Evolutionary conservation across 2,888 invertebrate genomes (phyloP), one percentile per base, ranked within the genome.

Genomic region (Cremastobaeus sp.): DNA sequence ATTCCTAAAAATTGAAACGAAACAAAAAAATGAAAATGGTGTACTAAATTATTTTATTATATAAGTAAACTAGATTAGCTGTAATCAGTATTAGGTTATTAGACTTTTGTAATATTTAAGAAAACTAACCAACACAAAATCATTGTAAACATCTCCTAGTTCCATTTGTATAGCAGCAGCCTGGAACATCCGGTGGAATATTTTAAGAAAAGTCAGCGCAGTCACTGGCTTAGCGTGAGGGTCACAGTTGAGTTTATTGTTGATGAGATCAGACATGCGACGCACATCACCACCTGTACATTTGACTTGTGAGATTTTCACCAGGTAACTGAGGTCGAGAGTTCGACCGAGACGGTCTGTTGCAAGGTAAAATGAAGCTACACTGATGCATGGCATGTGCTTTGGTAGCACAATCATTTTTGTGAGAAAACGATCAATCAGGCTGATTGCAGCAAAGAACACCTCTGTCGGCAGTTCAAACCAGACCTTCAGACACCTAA

Each of bases 371-470:
- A 96, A 93, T 80, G 95, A 94, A 72, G 95, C 93, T 28, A 96
- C 92, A 11, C 95, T 94, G 86, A 96, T 93, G 89, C 96, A 96
- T 3, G 94, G 94, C 89, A 96, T 92, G 89, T 96, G 95, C 86
- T 94, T 95, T 52, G 94, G 93, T 71, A 89, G 89, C 79, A 92
- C 93, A 89, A 94, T 94, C 94, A 95, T 94, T 86, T 93, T 94
- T 30, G 94, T 93, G 69, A 95, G 89, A 88, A 95, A 95, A 77
- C 94, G 91, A 88, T 95, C 95, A 84, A 95, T 92, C 82, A 94
- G 88, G 86, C 93, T 93, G 87, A 94, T 92, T 74, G 95, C 94
- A 76, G 92, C 90, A 86, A 95, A 93, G 80, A 95, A 91, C 6
- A 94, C 93, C 80, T 93, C 93, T 9, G 93, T 92, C 8, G 95